phyloP scores from a whole-genome alignment of 2,797 vertebrate genomes.

The Momotus momota region DNA sequence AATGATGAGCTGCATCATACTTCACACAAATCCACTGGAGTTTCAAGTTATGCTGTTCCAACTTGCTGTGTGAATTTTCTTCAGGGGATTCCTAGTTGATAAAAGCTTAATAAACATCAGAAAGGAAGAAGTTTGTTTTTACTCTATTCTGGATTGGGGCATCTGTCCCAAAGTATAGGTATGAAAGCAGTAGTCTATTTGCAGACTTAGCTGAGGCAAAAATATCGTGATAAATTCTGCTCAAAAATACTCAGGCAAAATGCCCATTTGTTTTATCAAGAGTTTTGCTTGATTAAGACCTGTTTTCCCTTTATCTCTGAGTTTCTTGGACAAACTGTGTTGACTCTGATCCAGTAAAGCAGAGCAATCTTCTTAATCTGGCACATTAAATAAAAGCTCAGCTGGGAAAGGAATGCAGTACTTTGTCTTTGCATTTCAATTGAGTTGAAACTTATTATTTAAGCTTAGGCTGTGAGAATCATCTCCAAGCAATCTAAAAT shows the following conservation, averaged over 20 bases:
- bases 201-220: background rate
- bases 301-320: slow-evolving; percentile 23
- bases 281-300: slow-evolving; percentile 21
- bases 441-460: slow-evolving; percentile 52
- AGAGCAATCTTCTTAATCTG: slow-evolving; percentile 55
- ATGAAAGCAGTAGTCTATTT: background rate
- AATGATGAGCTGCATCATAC: slow-evolving; percentile 31
- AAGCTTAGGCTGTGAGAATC: slow-evolving; percentile 22
- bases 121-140: background rate
- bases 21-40: slow-evolving; percentile 45
- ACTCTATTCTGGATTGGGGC: background rate
- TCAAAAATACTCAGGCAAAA: background rate
- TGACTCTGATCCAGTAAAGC: slow-evolving; percentile 47
- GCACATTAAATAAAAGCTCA: slow-evolving; percentile 53
- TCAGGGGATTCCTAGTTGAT: background rate
- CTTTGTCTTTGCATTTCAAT: slow-evolving; percentile 59
- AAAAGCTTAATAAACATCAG: background rate
- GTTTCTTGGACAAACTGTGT: slow-evolving; percentile 31
- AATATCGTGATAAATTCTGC: background rate
- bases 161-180: background rate
- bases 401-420: slow-evolving; percentile 37
- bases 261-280: background rate
- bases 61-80: slow-evolving; percentile 43
- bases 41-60: slow-evolving; percentile 52
- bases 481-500: background rate